Conservation (phyloP, 2,113 vertebrate species). For the Channa maculata region DNA sequence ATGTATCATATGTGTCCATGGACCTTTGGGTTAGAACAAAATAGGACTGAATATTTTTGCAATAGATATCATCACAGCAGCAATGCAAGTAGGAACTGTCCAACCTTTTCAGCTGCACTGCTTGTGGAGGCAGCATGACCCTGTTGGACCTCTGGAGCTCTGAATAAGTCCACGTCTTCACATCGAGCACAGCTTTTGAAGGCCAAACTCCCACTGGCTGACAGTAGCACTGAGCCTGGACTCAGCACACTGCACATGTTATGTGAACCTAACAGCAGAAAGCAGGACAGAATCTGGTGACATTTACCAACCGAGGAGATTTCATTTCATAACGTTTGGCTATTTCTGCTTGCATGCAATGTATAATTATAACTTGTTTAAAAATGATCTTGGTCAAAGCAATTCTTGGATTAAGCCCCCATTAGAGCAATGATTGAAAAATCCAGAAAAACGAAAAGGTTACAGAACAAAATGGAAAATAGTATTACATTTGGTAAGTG, state of each 20-base stretch:
- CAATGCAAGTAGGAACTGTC: background rate
- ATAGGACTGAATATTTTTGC: too few relatives aligned
- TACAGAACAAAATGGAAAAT: background rate
- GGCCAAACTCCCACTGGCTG: slow-evolving; percentile 83
- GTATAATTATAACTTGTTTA: background rate
- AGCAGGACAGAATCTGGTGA: slow-evolving; percentile 5
- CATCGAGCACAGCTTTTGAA: slow-evolving; percentile 84
- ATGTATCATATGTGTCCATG: too few relatives aligned
- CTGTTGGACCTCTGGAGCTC: slow-evolving; percentile 86
- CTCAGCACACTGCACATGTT: slow-evolving; percentile 85
- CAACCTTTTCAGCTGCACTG: slow-evolving; percentile 84
- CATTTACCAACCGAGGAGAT: background rate
- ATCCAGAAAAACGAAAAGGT: background rate
- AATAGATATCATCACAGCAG: background rate
- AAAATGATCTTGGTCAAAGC: background rate
- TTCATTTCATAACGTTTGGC: background rate
- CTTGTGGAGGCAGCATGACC: slow-evolving; percentile 61
- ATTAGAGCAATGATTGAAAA: background rate
- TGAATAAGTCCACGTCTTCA: slow-evolving; percentile 85
- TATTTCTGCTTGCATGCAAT: background rate
- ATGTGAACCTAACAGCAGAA: slow-evolving; percentile 73
- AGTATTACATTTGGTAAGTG: background rate
- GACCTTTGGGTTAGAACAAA: too few relatives aligned
- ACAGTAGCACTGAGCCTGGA: slow-evolving; percentile 88
- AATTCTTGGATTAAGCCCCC: background rate